A percentile compares a stretch with the other conserved stretches of the same genome.
These are phyloP conservation scores for Equus przewalskii DNA, from an alignment of 2,113 vertebrate species.

Conservation along the genomic window DNA sequence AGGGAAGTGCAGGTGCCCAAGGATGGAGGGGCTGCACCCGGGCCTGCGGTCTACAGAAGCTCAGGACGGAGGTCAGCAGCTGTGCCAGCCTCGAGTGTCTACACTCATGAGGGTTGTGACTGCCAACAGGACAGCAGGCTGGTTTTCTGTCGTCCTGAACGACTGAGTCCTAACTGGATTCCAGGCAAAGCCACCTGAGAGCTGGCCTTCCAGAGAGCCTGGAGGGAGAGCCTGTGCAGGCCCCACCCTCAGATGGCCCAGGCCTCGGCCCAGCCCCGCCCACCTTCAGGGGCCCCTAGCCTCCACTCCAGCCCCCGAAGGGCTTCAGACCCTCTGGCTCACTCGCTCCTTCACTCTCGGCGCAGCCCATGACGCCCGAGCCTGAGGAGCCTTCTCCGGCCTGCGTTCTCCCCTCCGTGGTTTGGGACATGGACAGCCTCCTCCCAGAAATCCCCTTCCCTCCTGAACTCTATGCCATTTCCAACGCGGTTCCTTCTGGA, in stretches of 20 bases:
- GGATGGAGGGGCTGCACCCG: not conserved
- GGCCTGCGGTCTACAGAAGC: not conserved
- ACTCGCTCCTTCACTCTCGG: not conserved
- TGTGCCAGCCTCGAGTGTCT: fast-evolving
- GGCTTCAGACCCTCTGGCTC: not conserved
- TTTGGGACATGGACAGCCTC: not conserved
- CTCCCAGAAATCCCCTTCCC: not conserved
- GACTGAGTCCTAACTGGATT: not conserved
- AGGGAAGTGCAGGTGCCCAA: not conserved
- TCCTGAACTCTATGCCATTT: not conserved
- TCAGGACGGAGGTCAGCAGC: not conserved
- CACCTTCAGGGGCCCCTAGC: not conserved
- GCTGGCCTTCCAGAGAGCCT: not conserved
- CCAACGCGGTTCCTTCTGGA: not conserved
- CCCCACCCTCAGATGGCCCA: not conserved
- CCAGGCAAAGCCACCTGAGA: not conserved
- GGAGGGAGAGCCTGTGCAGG: not conserved
- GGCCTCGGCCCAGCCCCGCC: not conserved
- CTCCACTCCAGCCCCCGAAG: fast-evolving
- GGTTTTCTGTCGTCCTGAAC: not conserved
- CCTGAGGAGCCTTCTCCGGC: not conserved
- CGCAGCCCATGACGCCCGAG: too few species aligned
- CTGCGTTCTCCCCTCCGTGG: not conserved
- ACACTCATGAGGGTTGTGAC: fast-evolving
- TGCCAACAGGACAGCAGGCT: not conserved